These are phyloP conservation scores for Sphaerophoria taeniata DNA, from an alignment of 2,888 invertebrate species.

Conservation along the genomic window DNA sequence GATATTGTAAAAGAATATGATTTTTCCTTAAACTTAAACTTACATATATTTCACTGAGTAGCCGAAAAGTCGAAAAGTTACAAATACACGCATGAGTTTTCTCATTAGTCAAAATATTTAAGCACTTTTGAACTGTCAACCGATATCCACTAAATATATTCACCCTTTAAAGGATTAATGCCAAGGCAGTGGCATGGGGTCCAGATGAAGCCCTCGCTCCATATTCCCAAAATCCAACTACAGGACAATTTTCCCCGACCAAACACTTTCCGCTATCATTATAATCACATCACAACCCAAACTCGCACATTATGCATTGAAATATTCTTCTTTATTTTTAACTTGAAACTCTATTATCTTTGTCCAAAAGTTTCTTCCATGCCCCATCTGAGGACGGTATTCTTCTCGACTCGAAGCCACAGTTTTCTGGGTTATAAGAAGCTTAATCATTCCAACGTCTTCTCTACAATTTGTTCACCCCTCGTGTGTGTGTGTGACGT, in stretches of 20 bases:
- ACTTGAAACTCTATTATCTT: conserved; percentile 72
- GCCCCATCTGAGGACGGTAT: conserved; percentile 29
- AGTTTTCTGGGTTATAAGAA: conserved; percentile 63
- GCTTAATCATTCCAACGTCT: conserved; percentile 52
- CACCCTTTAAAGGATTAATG: conserved; percentile 48
- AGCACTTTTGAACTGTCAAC: conserved; percentile 15
- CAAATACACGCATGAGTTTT: neutral
- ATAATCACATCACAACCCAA: conserved; percentile 71
- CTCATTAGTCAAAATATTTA: neutral
- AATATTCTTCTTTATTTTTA: conserved; percentile 58
- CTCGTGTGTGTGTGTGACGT: conserved; percentile 24
- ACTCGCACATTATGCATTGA: conserved; percentile 57
- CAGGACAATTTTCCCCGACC: conserved; percentile 41
- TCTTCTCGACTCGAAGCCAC: conserved; percentile 53
- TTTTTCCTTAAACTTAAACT: too few relatives aligned
- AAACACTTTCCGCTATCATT: conserved; percentile 65
- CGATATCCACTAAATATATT: conserved; percentile 43
- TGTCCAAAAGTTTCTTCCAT: conserved; percentile 51
- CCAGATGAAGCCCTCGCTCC: neutral
- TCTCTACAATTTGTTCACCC: neutral
- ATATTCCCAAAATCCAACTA: conserved; percentile 16
- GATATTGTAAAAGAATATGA: too few relatives aligned
- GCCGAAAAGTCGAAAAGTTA: neutral
- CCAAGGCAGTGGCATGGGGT: neutral
- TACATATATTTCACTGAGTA: too few relatives aligned